A percentile compares a stretch with the other conserved stretches of the same genome.
Conservation (phyloP, 2,797 vertebrate species). For the Takifugu rubripes region DNA sequence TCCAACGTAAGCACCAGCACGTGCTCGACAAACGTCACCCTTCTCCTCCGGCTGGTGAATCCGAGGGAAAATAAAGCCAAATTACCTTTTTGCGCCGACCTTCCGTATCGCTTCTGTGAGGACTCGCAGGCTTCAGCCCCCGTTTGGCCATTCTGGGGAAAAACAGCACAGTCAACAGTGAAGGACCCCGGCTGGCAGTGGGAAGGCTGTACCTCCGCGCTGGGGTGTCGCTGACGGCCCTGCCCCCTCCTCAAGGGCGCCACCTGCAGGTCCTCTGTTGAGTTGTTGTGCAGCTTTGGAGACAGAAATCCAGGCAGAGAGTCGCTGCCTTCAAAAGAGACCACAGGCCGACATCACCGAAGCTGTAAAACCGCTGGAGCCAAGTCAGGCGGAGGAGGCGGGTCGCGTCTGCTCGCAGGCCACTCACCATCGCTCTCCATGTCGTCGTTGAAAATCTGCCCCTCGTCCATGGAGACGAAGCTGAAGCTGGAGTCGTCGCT, state of each 20-base stretch:
- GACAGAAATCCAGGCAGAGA: conserved; percentile 66
- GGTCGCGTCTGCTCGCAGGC: no score
- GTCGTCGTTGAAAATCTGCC: conserved; percentile 78
- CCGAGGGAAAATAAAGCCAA: neutral
- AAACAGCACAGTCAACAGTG: neutral
- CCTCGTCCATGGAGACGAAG: conserved; percentile 74
- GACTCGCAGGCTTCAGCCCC: conserved; percentile 68
- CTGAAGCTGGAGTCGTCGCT: conserved; percentile 77
- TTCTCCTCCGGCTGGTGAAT: no score
- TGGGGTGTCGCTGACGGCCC: conserved; percentile 69
- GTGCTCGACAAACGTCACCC: no score
- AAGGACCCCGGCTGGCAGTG: neutral
- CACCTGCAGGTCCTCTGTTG: conserved; percentile 74
- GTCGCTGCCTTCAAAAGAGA: conserved; percentile 78
- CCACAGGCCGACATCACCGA: neutral
- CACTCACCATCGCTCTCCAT: conserved; percentile 86
- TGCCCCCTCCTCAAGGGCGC: conserved; percentile 61
- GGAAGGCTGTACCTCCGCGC: conserved; percentile 75
- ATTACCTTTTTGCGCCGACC: conserved; percentile 69
- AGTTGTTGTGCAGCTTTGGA: conserved; percentile 72
- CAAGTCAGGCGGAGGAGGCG: no score
- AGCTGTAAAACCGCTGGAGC: neutral
- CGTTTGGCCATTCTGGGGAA: conserved; percentile 72
- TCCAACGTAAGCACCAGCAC: no score
- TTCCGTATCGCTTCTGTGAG: conserved; percentile 40